phyloP scores from a whole-genome alignment of 1,140 invertebrate species.

The Caenorhabditis elegans region DNA sequence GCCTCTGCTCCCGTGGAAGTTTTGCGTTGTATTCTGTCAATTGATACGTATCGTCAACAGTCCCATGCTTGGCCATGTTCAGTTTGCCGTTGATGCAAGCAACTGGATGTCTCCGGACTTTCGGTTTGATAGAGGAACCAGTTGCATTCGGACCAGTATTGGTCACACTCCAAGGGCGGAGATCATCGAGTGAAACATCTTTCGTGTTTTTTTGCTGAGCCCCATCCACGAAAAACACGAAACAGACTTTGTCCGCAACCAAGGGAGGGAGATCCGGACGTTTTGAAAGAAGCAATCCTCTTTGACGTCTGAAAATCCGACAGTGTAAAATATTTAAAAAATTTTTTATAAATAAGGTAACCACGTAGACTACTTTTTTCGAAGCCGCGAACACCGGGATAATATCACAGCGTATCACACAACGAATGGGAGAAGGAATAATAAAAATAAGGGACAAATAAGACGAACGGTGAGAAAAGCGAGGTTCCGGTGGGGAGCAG shows the following conservation, averaged over 20 bases:
- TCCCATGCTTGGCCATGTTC: background rate
- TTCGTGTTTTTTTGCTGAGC: background rate
- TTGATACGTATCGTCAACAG: background rate
- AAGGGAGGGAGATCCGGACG: slow-evolving; percentile 23
- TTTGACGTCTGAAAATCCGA: background rate
- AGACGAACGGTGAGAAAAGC: too few relatives aligned
- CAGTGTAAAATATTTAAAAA: too few relatives aligned
- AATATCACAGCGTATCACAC: too few relatives aligned
- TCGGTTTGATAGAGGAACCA: slow-evolving; percentile 9
- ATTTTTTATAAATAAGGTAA: too few relatives aligned
- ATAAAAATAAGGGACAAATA: too few relatives aligned
- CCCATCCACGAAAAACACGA: slow-evolving; percentile 13
- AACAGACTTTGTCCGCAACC: background rate
- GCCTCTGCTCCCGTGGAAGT: background rate
- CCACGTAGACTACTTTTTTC: too few relatives aligned
- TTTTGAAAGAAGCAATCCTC: background rate
- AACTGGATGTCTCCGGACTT: slow-evolving; percentile 35
- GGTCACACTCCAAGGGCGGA: slow-evolving; percentile 25
- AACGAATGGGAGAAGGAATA: too few relatives aligned
- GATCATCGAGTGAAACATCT: slow-evolving; percentile 26
- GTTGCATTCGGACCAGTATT: background rate
- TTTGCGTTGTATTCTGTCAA: slow-evolving; percentile 39
- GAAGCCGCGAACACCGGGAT: too few relatives aligned
- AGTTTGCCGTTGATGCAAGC: background rate
- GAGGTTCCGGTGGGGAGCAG: too few relatives aligned